Evolutionary conservation across 2,113 vertebrate species (phyloP), one percentile per base, ranked within the genome.

Genomic region (Zeus faber): DNA sequence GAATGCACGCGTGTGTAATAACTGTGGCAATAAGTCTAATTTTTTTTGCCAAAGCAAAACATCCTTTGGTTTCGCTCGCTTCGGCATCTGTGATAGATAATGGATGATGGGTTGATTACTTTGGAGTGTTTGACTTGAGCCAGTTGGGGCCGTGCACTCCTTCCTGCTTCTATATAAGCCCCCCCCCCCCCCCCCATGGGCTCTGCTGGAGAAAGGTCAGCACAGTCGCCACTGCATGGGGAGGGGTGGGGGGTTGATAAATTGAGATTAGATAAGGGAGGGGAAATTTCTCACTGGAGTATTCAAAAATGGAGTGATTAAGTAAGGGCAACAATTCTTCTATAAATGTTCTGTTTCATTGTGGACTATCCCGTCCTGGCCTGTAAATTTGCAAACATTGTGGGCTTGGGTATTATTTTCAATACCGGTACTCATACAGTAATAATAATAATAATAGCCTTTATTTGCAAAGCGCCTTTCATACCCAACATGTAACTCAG

Each of bases 11-110:
- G 57, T 65, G 69, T 80, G 82, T 71, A 81, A 81, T 80, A 76
- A 79, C 62, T 74, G 60, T 53, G 70, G 70, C 71, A 81, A 77
- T 75, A 77, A 74, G 62, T 79, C 62, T 59, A 49, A 56, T 26
- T 31, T 10, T 77, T 70, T 84, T 65, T 81, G 61, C 41, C 40
- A 85, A 85, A 81, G 50, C 56, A 83, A 80, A 84, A 88, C 78
- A 83, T 85, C 81, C 73, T 63, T 49, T 67, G 69, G 72, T 86
- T 83, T 84, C 63, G 61, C 54, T 78, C 77, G 66, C 84, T 79
- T 82, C 52, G 70, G 67, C 84, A 86, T 86, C 82, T 88, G 86
- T 8, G 40, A 72, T 74, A 74, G 74, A 85, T 84, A 84, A 84
- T 72, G 45, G 58, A 67, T 41, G 62, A 76, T 79, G 53, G 63